These are phyloP conservation scores for Cotesia glomerata DNA, from an alignment of 1,140 invertebrate species.

Conservation along the genomic window DNA sequence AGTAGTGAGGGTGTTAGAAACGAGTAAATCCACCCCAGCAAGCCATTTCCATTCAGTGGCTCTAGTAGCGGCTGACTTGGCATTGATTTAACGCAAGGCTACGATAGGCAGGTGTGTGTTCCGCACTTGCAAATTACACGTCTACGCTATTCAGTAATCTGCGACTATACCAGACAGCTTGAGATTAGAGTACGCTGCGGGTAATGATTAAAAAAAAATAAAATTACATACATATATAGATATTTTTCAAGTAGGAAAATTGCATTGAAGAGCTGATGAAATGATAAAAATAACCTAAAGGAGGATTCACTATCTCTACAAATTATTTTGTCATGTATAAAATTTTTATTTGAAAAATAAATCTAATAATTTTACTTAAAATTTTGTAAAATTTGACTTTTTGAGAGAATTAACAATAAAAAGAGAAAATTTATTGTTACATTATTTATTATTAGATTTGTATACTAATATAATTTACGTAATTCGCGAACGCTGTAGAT, in stretches of 20 bases:
- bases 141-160: conserved; percentile 40
- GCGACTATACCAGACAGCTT: conserved; percentile 34
- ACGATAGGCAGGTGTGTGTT: conserved; percentile 43
- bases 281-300: too few species aligned
- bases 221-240: too few species aligned
- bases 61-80: conserved; percentile 37
- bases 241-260: too few species aligned
- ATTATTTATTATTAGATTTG: not conserved
- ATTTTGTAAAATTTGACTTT: too few species aligned
- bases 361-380: too few species aligned
- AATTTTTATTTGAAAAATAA: too few species aligned
- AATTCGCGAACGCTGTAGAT: not conserved
- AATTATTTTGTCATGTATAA: too few species aligned
- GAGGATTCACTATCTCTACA: too few species aligned
- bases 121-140: conserved; percentile 43
- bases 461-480: not conserved
- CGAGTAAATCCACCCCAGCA: conserved; percentile 35
- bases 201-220: not conserved
- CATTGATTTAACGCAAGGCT: conserved; percentile 36
- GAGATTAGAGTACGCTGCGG: not conserved
- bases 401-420: too few species aligned
- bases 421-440: not conserved
- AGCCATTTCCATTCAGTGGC: conserved; percentile 40
- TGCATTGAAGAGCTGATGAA: too few species aligned
- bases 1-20: conserved; percentile 28